Evolutionary conservation across 2,888 invertebrate genomes (phyloP).

Genomic region (Drosophila melanosoma): DNA sequence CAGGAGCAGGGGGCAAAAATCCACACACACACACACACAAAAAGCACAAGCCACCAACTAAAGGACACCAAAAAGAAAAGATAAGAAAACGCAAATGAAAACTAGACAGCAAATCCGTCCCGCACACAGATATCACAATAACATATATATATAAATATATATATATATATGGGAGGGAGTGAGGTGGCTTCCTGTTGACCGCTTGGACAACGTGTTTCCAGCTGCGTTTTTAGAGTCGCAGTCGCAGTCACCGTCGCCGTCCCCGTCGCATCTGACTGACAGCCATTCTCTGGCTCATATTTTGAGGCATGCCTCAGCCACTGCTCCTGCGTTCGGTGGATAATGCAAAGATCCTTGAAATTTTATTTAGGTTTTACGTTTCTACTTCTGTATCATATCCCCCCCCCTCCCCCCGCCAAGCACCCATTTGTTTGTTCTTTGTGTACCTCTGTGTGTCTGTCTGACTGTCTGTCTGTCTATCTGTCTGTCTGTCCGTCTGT

Average conservation of each 20-base stretch:
- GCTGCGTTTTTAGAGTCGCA: conserved; percentile 31
- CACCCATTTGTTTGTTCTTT: conserved; percentile 4
- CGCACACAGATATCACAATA: conserved; percentile 60
- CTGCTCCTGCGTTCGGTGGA: conserved; percentile 47
- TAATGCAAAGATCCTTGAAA: conserved; percentile 72
- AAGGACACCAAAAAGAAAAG: conserved; percentile 22
- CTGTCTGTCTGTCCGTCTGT: conserved; percentile 3
- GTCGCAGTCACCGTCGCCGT: background rate
- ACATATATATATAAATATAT: conserved; percentile 29
- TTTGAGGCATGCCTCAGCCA: conserved; percentile 3
- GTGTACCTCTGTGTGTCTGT: conserved; percentile 10
- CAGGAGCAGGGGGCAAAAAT: conserved; percentile 24
- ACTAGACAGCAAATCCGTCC: conserved; percentile 55
- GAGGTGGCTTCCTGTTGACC: conserved; percentile 29
- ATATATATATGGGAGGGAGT: conserved; percentile 5
- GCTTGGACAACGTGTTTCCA: conserved; percentile 47
- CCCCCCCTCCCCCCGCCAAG: rapidly evolving
- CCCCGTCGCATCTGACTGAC: conserved; percentile 1
- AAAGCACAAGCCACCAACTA: background rate
- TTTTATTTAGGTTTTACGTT: conserved; percentile 50
- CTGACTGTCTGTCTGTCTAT: background rate
- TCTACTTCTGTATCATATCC: background rate
- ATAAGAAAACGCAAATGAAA: conserved; percentile 44
- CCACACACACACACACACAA: conserved; percentile 10
- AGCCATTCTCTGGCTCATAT: conserved; percentile 4